Evolutionary conservation across 2,113 vertebrate species (phyloP).

Genomic region (Corynorhinus townsendii): DNA sequence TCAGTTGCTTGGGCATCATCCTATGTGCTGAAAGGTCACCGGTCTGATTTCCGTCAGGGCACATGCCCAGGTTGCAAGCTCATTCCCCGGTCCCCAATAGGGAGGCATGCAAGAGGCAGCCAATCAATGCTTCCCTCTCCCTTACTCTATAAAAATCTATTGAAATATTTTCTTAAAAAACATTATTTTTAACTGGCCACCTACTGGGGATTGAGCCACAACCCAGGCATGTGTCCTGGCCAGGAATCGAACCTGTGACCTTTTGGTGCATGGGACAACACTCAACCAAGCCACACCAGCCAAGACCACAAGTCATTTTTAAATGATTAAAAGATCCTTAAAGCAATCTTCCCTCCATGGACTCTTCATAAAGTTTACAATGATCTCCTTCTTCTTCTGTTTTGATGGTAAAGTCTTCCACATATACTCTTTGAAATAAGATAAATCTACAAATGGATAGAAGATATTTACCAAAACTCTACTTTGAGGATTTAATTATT

Average conservation of each 20-base stretch:
- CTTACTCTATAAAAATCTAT: too few relatives aligned
- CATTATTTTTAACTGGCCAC: neutral
- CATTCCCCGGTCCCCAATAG: too few relatives aligned
- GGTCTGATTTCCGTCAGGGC: too few relatives aligned
- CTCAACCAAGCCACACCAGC: neutral
- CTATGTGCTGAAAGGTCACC: too few relatives aligned
- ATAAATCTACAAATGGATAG: neutral
- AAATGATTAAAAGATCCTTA: constrained; percentile 20
- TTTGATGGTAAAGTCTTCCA: neutral
- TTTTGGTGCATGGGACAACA: neutral
- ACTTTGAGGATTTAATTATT: constrained; percentile 1
- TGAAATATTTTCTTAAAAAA: too few relatives aligned
- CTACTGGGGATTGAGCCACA: neutral
- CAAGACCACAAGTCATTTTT: neutral
- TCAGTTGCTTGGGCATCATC: too few relatives aligned
- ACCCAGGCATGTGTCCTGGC: neutral
- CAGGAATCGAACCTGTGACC: neutral
- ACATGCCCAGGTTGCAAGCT: too few relatives aligned
- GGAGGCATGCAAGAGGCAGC: too few relatives aligned
- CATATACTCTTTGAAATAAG: neutral
- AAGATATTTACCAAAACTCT: constrained; percentile 33
- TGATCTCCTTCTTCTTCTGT: neutral
- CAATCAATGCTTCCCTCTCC: too few relatives aligned
- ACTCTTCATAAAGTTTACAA: constrained; percentile 6
- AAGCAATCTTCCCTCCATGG: neutral